Base-by-base conservation (phyloP, 1,140 invertebrate species). In the Archivesica marissinica region DNA sequence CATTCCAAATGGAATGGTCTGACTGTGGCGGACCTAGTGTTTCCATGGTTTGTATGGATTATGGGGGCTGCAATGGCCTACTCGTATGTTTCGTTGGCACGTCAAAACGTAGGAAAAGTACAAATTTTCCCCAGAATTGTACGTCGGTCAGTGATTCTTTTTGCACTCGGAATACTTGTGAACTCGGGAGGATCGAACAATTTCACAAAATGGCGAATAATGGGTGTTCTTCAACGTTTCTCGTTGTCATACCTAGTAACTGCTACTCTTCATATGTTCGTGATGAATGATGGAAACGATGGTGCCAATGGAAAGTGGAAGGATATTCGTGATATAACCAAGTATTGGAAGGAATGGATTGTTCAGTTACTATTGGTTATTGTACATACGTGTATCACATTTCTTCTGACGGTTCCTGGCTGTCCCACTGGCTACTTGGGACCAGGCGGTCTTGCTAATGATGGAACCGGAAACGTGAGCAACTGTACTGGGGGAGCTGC, bases 41-140 rank as follows among this genome's bases (percentile, higher is more conserved):
- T 99, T 92, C 98, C 98, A 23, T 98, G 97, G 96, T 98, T 98
- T 93, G 95, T 98, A 23, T 98, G 97, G 97, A 96, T 98, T 41
- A 98, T 98, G 97, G 98, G 98, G 25, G 95, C 98, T 11, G 97
- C 97, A 56, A 96, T 98, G 76, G 96, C 96, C 0, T 95, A 98
- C n/a, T 97, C 97, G 0, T 94, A 98, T 0, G 96, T 96, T 84
- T 96, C 96, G 0, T 96, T 96, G 88, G 93, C 97, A 17, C 95
- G 96, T 44, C 95, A 96, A 85, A 95, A 95, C 4, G 93, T 95
- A 0, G 95, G 96, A 11, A 93, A 93, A 90, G 88, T 89, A 6
- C 90, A 95, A 92, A 95, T 95, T 64, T 92, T 93, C 44, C 28
- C 39, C 20, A 90, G 91, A 79, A 94, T 95, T 61, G 47, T 95